Evolutionary conservation across 2,797 vertebrate species (phyloP), one percentile per base, ranked within the genome.

Genomic region (Scolopax rusticola): DNA sequence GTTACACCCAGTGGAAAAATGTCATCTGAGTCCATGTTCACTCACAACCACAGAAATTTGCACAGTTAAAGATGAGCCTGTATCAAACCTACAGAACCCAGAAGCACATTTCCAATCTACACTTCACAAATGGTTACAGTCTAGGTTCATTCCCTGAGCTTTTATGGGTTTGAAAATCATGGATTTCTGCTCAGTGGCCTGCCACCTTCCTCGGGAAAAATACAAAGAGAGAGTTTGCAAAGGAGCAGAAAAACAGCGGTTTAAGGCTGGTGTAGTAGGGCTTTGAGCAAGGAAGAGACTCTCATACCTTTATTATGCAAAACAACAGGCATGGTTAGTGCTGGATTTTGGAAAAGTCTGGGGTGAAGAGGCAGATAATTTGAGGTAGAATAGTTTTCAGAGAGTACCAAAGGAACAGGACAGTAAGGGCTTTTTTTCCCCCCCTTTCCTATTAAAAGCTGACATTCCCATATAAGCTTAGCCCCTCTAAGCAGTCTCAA

Each of bases 381-480:
- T 57, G 59, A 84, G 19, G 83, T 11, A 32, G 2, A 21, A 40
- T 15, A 51, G 17, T 54, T 86, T 94, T 59, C 60, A 81, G 33
- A 74, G 15, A 64, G 6, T 40, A 82, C 13, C 43, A 84, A 76
- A 61, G 20, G n/a, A 75, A n/a, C 21, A 77, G 13, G 48, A 86
- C 9, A 51, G 11, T 11, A 77, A 60, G 3, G 25, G 25, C 5
- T 0, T 8, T 48, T 0, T 8, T 50, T 25, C 3, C 1, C 4
- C 47, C 14, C 5, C 12, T 80, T 57, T 77, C 9, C 32, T 60
- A 33, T 38, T 67, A 67, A 89, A 95, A 84, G 20, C 9, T 81
- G 53, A 17, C 17, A 50, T 57, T 50, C 11, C 12, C 0, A 0
- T 15, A 56, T 47, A 68, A 89, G 27, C 8, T 59, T 65, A 79